These are phyloP conservation scores for Agelastica alni DNA, from an alignment of 2,888 invertebrate species.

Conservation along the genomic window DNA sequence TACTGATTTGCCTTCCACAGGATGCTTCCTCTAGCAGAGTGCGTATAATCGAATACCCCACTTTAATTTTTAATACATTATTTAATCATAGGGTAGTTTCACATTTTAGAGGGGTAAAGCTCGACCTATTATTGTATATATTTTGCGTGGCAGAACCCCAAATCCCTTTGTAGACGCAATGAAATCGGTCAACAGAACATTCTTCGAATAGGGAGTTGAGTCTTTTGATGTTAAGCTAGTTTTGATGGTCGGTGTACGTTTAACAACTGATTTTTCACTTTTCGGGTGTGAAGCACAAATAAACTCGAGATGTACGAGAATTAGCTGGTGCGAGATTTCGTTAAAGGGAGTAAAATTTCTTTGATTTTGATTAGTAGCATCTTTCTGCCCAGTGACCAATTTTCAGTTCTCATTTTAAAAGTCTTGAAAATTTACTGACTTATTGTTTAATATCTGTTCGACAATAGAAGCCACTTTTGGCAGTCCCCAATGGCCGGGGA, in stretches of 20 bases:
- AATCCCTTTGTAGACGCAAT: constrained; percentile 16
- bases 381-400: too few relatives aligned
- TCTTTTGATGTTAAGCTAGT: constrained; percentile 12
- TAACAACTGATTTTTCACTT: constrained; percentile 10
- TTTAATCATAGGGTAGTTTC: constrained; percentile 31
- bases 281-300: constrained; percentile 12
- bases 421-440: too few relatives aligned
- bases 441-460: too few relatives aligned
- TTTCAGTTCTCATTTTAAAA: too few relatives aligned
- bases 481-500: too few relatives aligned
- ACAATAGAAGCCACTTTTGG: too few relatives aligned
- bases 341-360: too few relatives aligned
- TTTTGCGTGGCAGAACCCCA: constrained; percentile 15
- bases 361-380: too few relatives aligned
- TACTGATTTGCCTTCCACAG: too few relatives aligned
- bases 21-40: constrained; percentile 12
- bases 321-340: too few relatives aligned
- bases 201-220: constrained; percentile 22
- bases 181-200: constrained; percentile 23
- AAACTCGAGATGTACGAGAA: too few relatives aligned
- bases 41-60: constrained; percentile 26
- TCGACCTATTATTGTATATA: constrained; percentile 13
- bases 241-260: constrained; percentile 15
- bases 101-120: constrained; percentile 16
- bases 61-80: constrained; percentile 32